phyloP scores from a whole-genome alignment of 2,797 vertebrate species.

The Mallotus villosus region DNA sequence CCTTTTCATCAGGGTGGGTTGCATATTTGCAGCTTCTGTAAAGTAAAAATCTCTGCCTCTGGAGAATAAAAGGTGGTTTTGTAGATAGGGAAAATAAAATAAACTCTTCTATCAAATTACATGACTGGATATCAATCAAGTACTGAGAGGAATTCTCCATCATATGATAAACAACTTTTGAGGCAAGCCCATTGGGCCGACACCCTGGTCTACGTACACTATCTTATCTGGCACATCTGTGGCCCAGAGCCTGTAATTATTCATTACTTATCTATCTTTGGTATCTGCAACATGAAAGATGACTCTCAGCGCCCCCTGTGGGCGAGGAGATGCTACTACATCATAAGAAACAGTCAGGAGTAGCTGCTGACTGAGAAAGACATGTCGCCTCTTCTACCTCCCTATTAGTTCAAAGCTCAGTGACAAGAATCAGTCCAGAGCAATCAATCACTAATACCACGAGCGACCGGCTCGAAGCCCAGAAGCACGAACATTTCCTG shows the following conservation, averaged over 20 bases:
- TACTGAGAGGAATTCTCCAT: not conserved
- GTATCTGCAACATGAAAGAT: slow-evolving; percentile 23
- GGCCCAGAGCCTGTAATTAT: slow-evolving; percentile 32
- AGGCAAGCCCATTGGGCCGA: slow-evolving; percentile 4
- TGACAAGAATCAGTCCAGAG: slow-evolving; percentile 28
- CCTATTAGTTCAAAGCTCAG: slow-evolving; percentile 33
- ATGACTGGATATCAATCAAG: not conserved
- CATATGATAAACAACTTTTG: not conserved
- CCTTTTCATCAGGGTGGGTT: not conserved
- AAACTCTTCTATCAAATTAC: slow-evolving; percentile 1
- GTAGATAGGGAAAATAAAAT: not conserved
- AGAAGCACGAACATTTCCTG: slow-evolving; percentile 13
- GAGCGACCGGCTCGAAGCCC: slow-evolving; percentile 28
- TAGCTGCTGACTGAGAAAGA: slow-evolving; percentile 36
- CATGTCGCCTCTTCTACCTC: slow-evolving; percentile 27
- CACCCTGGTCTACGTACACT: slow-evolving; percentile 22
- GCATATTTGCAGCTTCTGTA: not conserved
- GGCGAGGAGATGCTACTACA: slow-evolving; percentile 43
- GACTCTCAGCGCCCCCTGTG: slow-evolving; percentile 34
- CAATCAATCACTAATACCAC: slow-evolving; percentile 39
- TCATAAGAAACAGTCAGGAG: slow-evolving; percentile 32
- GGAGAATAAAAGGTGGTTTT: not conserved
- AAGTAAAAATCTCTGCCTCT: slow-evolving; percentile 6
- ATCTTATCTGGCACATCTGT: slow-evolving; percentile 32
- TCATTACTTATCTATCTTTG: slow-evolving; percentile 35